A percentile compares a stretch with the other conserved stretches of the same genome.
phyloP scores from a whole-genome alignment of 2,888 invertebrate genomes.

The Macaria liturata region DNA sequence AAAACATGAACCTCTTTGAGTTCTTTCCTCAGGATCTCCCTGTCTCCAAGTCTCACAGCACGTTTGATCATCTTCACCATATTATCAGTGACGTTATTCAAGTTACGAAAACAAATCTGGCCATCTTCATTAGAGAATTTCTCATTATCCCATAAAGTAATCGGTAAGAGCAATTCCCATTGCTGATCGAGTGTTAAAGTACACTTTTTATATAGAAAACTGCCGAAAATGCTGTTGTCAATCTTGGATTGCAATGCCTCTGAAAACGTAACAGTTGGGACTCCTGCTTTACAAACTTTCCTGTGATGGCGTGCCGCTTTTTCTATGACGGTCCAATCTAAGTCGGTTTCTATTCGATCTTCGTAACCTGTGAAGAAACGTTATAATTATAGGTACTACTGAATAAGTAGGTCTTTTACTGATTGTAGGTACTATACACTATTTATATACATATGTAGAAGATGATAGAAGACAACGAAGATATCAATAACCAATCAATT shows the following conservation, averaged over 20 bases:
- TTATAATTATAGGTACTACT: no score
- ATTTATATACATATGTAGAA: no score
- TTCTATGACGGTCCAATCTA: conserved; percentile 64
- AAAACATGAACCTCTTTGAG: conserved; percentile 54
- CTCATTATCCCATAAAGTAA: conserved; percentile 66
- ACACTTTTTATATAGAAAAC: conserved; percentile 58
- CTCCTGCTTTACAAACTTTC: conserved; percentile 47
- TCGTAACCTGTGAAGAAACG: conserved; percentile 53
- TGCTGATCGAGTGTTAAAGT: conserved; percentile 56
- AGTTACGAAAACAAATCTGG: conserved; percentile 59
- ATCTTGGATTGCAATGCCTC: conserved; percentile 62
- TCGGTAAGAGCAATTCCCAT: conserved; percentile 62
- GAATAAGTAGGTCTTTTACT: no score
- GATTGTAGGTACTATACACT: no score
- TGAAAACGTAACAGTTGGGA: conserved; percentile 50
- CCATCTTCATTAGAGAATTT: conserved; percentile 61
- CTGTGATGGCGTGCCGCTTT: conserved; percentile 55
- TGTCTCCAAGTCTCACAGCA: conserved; percentile 50
- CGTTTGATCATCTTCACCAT: conserved; percentile 56
- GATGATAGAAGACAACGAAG: no score
- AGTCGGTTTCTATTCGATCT: conserved; percentile 61
- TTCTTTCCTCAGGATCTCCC: conserved; percentile 49
- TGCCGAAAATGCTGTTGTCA: conserved; percentile 54
- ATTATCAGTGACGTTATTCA: conserved; percentile 62
- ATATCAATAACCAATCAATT: no score